Percentiles rank a stretch among this genome's conserved stretches.
These are phyloP conservation scores for Antennarius striatus DNA, from an alignment of 2,113 vertebrate genomes.

Conservation along the genomic window DNA sequence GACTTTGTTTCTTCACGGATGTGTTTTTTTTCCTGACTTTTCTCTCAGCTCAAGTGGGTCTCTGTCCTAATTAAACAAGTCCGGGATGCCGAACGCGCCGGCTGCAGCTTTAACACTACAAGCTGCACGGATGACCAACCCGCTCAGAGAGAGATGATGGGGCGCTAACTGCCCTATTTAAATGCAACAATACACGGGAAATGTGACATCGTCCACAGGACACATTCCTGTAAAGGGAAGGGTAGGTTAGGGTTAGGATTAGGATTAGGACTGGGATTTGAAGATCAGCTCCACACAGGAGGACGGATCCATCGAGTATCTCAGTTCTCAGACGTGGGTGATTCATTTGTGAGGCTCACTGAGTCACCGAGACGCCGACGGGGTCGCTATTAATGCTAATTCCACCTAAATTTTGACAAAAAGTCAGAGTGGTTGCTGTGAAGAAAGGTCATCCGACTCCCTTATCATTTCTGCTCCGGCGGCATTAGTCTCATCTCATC, in stretches of 20 bases:
- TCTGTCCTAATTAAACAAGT: constrained; percentile 49
- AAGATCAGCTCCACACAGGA: too few relatives aligned
- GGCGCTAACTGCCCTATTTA: constrained; percentile 37
- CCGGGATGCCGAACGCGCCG: constrained; percentile 25
- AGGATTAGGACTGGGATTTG: too few relatives aligned
- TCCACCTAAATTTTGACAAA: too few relatives aligned
- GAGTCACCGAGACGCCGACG: background rate
- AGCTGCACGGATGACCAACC: constrained; percentile 23
- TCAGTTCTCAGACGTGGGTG: too few relatives aligned
- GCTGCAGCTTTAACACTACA: constrained; percentile 15
- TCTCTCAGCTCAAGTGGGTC: constrained; percentile 37
- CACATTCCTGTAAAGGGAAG: too few relatives aligned
- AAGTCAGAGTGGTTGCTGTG: background rate
- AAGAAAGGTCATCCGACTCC: background rate
- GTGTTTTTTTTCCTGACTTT: constrained; percentile 29
- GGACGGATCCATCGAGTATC: too few relatives aligned
- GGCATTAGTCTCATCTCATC: background rate
- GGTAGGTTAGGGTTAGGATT: too few relatives aligned
- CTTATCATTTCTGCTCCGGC: background rate
- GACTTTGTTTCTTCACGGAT: background rate
- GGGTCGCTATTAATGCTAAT: too few relatives aligned
- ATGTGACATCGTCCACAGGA: constrained; percentile 15
- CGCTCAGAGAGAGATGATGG: constrained; percentile 36
- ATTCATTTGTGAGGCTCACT: background rate
- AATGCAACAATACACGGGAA: constrained; percentile 25